Evolutionary conservation across 2,888 invertebrate genomes (phyloP).

Genomic region (Germaria angustata): DNA sequence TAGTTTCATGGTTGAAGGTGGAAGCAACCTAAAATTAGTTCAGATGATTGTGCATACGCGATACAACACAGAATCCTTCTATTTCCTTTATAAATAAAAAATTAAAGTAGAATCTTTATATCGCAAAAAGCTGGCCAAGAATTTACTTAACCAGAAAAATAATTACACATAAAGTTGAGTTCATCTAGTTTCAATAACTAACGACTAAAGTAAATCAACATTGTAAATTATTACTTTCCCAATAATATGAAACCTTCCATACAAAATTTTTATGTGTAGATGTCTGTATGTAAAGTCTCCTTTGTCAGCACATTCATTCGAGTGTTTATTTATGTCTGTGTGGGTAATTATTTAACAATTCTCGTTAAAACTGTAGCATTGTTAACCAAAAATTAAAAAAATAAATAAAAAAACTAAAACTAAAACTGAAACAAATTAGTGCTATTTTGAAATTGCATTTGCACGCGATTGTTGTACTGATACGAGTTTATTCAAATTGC

Average conservation of each 20-base stretch:
- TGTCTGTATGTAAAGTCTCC: neutral
- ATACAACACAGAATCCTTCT: no score
- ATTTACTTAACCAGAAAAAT: no score
- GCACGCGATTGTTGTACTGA: conserved; percentile 66
- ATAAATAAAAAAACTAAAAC: neutral
- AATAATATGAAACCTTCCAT: neutral
- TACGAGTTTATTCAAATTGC: conserved; percentile 40
- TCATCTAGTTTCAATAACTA: no score
- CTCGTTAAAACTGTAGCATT: conserved; percentile 5
- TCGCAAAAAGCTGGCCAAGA: no score
- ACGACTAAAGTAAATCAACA: no score
- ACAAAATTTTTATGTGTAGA: neutral
- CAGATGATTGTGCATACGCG: no score
- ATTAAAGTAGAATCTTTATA: no score
- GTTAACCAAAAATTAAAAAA: conserved; percentile 19
- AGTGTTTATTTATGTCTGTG: neutral
- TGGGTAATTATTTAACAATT: conserved; percentile 32
- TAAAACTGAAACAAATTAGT: conserved; percentile 33
- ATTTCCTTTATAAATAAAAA: no score
- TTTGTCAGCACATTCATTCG: neutral
- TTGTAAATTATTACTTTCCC: neutral
- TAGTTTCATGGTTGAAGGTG: no score
- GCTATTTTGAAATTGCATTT: conserved; percentile 63
- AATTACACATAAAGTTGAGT: no score
- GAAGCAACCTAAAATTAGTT: no score